Base-by-base conservation (phyloP, 1,140 invertebrate species). In the Drosophila chauvacae region DNA sequence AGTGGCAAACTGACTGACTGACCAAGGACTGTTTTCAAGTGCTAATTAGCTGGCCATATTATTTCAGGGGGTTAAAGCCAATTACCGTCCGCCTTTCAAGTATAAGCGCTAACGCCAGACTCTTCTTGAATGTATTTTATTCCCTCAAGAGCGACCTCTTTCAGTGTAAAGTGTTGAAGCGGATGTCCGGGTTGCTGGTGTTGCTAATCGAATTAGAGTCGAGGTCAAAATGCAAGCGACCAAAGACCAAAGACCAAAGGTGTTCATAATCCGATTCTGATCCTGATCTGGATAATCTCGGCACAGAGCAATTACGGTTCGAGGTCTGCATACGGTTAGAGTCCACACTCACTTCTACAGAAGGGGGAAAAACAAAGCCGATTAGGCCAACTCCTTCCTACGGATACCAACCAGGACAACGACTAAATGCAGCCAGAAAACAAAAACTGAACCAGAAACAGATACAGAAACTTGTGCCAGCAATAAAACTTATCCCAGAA, bases 231-330 rank as follows among this genome's bases (percentile, higher is more conserved):
- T 7, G 37, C 23, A 37, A 59, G 65, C 20, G 30, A 23, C n/a
- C 66, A 23, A 72, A 71, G 5, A 23, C n/a, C 66, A 23, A 72
- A 71, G 5, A 6, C 26, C 26, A 28, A 28, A 72, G 69, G 70
- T 73, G 70, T 73, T 72, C 18, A 48, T 60, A 72, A 73, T 59
- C 68, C 53, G 53, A 47, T 51, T 44, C 35, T 37, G 45, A 72
- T 72, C 55, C 55, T 72, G 55, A 73, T 73, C 68, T 44, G 68
- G 70, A 73, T 73, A 51, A 73, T 72, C 66, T 60, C 4, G 7
- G 70, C 44, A 58, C 6, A 20, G 37, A 37, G 23, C 68, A 60
- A 73, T 72, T 73, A 60, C 45, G 44, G n/a, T n/a, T 16, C 33
- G 10, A 13, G 41, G 7, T 9, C 10, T 14, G 20, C 39, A 33